phyloP scores from a whole-genome alignment of 2,797 vertebrate genomes.

The Danio choprae region DNA sequence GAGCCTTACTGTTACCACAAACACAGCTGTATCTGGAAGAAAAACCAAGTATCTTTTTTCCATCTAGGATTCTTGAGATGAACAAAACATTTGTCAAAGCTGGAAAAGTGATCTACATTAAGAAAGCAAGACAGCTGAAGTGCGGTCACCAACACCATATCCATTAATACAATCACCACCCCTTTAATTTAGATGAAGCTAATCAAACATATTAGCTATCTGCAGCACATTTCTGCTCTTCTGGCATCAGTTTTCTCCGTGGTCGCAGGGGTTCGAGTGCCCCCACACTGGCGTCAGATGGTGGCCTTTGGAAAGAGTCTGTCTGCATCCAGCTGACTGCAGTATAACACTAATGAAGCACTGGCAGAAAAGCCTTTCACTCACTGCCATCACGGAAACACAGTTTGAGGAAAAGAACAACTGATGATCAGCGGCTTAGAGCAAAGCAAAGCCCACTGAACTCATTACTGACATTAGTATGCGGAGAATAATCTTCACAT shows the following conservation, averaged over 20 bases:
- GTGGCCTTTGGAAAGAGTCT: constrained; percentile 67
- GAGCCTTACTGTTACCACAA: constrained; percentile 46
- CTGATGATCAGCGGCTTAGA: constrained; percentile 8
- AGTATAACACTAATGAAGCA: constrained; percentile 67
- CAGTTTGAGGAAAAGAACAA: constrained; percentile 21
- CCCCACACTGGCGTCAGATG: constrained; percentile 61
- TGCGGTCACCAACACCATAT: not conserved
- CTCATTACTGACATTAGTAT: constrained; percentile 24
- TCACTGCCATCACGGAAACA: constrained; percentile 54
- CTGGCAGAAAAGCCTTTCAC: constrained; percentile 60
- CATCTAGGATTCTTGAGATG: constrained; percentile 9
- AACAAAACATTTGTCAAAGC: constrained; percentile 30
- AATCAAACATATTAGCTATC: constrained; percentile 16
- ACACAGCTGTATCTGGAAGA: constrained; percentile 29
- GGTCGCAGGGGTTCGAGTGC: constrained; percentile 50
- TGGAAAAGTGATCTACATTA: constrained; percentile 1
- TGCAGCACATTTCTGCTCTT: not conserved
- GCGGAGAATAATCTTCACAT: constrained; percentile 35
- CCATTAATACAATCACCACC: constrained; percentile 14
- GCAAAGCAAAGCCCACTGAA: constrained; percentile 16
- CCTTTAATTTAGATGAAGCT: constrained; percentile 25
- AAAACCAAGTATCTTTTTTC: constrained; percentile 16
- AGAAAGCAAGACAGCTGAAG: constrained; percentile 6
- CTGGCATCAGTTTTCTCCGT: constrained; percentile 14
- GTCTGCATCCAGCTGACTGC: constrained; percentile 72